Base-by-base conservation (phyloP, 2,113 vertebrate genomes). In the Carettochelys insculpta region DNA sequence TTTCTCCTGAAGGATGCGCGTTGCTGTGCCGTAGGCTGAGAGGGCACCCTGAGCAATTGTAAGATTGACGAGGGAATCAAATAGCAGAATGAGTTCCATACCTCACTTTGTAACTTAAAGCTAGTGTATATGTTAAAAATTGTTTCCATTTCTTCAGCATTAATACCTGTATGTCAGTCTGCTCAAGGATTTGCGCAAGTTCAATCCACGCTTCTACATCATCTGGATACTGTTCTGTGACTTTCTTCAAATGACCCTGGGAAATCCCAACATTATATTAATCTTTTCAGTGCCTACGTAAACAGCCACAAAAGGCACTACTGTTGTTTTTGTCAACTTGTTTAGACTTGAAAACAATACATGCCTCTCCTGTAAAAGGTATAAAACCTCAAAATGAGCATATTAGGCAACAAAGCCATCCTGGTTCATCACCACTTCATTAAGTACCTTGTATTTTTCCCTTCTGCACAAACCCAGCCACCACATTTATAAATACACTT, bases 151-250 rank as follows among this genome's bases (percentile, higher is more conserved):
- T n/a, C n/a, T 75, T 75, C 71, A 75, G n/a, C 6, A 75, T 75
- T 43, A 87, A 87, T 97, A 99, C 98, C 98, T 98, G 99, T 95
- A 99, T 99, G 94, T 99, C 99, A 1, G 99, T 99, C 98, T 99
- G 99, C 93, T 99, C 99, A 88, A 99, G 97, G 96, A 99, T 99
- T 93, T 99, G 99, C 78, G 99, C 99, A 89, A 99, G 95, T 95
- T 99, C 99, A 88, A 99, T 99, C 99, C 99, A 99, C 2, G 99
- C 99, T 95, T 99, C 99, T 84, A 99, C 99, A 41, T 99, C 99
- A 96, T 99, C 99, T 27, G 99, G 99, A 94, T 99, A 99, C 77
- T 99, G 99, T 95, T 99, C 99, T 5, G 99, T 99, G 50, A 99
- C 99, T 94, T 99, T 99, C 95, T 99, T 99, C 87, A 99, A 97